These are phyloP conservation scores for Danionella cerebrum DNA, from an alignment of 2,113 vertebrate species.

Conservation along the genomic window DNA sequence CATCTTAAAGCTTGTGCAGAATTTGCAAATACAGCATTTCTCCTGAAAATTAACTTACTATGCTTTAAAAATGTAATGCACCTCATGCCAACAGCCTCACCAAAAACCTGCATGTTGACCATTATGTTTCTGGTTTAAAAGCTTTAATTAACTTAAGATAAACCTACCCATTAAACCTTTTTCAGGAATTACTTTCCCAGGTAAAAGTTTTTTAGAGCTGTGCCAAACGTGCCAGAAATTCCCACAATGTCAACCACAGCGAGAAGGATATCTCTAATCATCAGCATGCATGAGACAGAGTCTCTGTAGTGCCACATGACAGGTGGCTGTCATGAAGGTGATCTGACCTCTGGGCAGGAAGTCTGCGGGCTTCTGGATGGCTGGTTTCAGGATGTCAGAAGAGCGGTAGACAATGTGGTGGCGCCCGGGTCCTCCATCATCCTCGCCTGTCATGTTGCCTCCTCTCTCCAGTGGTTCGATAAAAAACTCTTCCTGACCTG, in stretches of 20 bases:
- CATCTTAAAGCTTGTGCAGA: neutral
- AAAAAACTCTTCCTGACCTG: conserved; percentile 81
- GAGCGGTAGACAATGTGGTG: conserved; percentile 77
- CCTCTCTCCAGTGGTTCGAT: conserved; percentile 78
- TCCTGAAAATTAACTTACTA: neutral
- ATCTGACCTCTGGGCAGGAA: conserved; percentile 66
- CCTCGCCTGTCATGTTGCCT: conserved; percentile 43
- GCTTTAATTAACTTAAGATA: too few species aligned
- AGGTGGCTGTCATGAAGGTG: neutral
- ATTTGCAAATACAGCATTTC: neutral
- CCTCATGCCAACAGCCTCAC: neutral
- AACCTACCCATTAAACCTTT: too few species aligned
- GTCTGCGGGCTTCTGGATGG: conserved; percentile 35
- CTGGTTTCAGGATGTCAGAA: conserved; percentile 55
- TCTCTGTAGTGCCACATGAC: neutral
- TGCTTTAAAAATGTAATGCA: neutral
- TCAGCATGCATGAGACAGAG: neutral
- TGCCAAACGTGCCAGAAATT: too few species aligned
- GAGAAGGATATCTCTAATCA: neutral
- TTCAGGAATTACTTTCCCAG: too few species aligned
- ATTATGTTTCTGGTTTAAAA: too few species aligned
- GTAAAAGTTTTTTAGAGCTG: too few species aligned
- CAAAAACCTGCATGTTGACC: too few species aligned
- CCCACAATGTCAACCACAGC: neutral
- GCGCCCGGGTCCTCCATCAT: conserved; percentile 61